Evolutionary conservation across 2,113 vertebrate genomes (phyloP).

Genomic region (Gasterosteus aculeatus): DNA sequence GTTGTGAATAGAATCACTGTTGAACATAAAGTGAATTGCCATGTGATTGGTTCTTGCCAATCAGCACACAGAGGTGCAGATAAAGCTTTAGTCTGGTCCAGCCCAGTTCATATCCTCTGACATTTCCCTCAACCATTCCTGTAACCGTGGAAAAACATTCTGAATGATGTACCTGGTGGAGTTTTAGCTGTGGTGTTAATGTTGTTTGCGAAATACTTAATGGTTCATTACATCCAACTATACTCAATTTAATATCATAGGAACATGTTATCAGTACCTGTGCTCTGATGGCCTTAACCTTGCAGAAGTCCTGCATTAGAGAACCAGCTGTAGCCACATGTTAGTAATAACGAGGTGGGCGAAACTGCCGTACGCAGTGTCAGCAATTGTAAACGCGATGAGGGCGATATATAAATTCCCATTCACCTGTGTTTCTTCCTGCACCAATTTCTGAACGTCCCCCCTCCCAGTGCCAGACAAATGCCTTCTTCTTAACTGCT

Average conservation of each 20-base stretch:
- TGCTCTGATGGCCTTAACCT: too few species aligned
- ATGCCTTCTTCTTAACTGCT: too few species aligned
- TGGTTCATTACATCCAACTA: not conserved
- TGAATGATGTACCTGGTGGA: not conserved
- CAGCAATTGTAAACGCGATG: too few species aligned
- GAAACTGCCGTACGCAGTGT: too few species aligned
- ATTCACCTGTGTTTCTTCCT: too few species aligned
- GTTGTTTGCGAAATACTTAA: not conserved
- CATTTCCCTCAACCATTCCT: not conserved
- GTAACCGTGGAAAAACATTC: not conserved
- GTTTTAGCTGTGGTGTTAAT: not conserved
- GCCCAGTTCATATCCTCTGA: not conserved
- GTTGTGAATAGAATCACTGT: not conserved
- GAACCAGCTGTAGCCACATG: too few species aligned
- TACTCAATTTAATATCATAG: not conserved
- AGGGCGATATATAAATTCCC: too few species aligned
- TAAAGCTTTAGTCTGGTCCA: slow-evolving; percentile 24
- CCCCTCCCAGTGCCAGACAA: too few species aligned
- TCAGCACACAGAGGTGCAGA: slow-evolving; percentile 5
- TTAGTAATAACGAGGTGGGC: too few species aligned
- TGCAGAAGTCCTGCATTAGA: too few species aligned
- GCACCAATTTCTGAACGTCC: too few species aligned
- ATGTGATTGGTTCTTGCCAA: not conserved
- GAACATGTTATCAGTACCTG: too few species aligned
- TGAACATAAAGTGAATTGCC: not conserved